Conservation (phyloP, 1,140 invertebrate species). For the Dolichoris vasculosae region DNA sequence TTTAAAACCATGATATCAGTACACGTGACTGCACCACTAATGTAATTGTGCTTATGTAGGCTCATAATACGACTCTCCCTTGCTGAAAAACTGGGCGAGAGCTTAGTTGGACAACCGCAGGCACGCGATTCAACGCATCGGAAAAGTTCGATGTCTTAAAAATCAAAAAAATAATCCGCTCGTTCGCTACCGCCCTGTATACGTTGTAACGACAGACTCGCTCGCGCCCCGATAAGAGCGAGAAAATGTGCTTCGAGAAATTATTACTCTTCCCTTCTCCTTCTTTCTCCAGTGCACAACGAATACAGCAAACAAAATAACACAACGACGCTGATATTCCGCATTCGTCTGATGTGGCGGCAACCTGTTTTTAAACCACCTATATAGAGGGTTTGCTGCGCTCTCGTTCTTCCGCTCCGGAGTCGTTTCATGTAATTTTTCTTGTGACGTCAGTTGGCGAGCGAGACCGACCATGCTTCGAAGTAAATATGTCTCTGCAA, state of each 20-base stretch:
- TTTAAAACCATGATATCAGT: not conserved
- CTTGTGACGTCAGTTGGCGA: slow-evolving; percentile 46
- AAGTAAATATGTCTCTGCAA: not conserved
- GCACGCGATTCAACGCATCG: not conserved
- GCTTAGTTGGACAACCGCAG: not conserved
- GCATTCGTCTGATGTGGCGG: not conserved
- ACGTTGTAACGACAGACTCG: not conserved
- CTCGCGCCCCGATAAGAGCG: slow-evolving; percentile 20
- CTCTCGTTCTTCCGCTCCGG: not conserved
- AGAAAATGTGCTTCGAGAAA: slow-evolving; percentile 20
- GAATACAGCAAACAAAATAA: not conserved
- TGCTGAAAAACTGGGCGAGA: not conserved
- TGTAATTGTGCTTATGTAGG: not conserved
- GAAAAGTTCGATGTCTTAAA: not conserved
- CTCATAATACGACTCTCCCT: not conserved
- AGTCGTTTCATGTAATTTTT: slow-evolving; percentile 29
- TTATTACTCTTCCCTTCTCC: not conserved
- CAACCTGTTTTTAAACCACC: slow-evolving; percentile 35
- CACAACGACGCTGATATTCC: not conserved
- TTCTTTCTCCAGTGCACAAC: not conserved
- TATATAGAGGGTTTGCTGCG: slow-evolving; percentile 14
- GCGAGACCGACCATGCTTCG: not conserved
- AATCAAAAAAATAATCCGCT: not conserved
- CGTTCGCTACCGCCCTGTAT: not conserved
- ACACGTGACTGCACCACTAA: not conserved